phyloP scores from a whole-genome alignment of 92 coral and sea anemone species.

The Paramuricea clavata region DNA sequence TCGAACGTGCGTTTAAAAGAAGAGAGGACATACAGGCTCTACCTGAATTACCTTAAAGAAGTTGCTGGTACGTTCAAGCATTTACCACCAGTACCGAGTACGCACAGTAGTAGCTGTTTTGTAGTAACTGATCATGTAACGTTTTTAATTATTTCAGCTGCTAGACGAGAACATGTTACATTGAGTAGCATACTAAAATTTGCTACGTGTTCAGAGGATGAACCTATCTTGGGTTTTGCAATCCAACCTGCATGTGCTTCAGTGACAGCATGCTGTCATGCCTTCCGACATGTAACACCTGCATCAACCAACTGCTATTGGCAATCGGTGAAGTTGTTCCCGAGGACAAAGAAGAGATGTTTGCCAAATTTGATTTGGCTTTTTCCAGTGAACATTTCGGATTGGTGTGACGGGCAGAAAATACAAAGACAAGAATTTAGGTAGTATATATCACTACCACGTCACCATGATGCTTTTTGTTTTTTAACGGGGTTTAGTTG shows the following conservation, averaged over 20 bases:
- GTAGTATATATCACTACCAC: too few relatives aligned
- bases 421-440: too few relatives aligned
- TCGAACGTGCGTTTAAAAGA: slow-evolving; percentile 48
- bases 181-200: slow-evolving; percentile 48
- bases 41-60: slow-evolving; percentile 65
- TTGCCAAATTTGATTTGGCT: slow-evolving; percentile 51
- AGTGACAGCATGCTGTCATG: slow-evolving; percentile 29
- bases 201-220: slow-evolving; percentile 62
- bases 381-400: slow-evolving; percentile 54
- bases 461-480: too few relatives aligned
- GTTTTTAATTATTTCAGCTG: slow-evolving; percentile 46
- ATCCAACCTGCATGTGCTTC: slow-evolving; percentile 49
- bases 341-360: slow-evolving; percentile 16
- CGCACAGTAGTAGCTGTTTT: too few relatives aligned
- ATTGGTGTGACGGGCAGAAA: not conserved
- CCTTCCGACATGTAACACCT: slow-evolving; percentile 65
- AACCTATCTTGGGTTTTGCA: slow-evolving; percentile 60
- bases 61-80: slow-evolving; percentile 48
- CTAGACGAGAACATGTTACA: slow-evolving; percentile 47
- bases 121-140: too few relatives aligned
- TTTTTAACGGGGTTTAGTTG: too few relatives aligned
- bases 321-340: slow-evolving; percentile 43
- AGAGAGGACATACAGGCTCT: slow-evolving; percentile 51
- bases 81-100: not conserved
- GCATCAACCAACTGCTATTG: slow-evolving; percentile 43